Conservation (phyloP, 2,113 vertebrate genomes). For the Tachysurus fulvidraco region DNA sequence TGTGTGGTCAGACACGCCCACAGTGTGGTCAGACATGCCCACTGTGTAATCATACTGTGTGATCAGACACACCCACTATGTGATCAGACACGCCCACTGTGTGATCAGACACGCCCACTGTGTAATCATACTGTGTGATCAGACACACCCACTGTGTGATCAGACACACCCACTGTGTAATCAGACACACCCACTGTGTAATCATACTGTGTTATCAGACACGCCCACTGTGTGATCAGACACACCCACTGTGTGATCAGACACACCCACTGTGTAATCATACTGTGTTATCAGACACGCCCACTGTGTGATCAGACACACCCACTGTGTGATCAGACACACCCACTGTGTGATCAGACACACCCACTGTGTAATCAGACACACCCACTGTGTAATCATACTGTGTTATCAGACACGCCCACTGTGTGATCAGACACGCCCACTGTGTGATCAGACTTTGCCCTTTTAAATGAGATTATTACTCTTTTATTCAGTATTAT, state of each 20-base stretch:
- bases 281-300: too few species aligned
- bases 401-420: neutral
- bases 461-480: neutral
- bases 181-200: neutral
- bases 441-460: neutral
- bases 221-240: neutral
- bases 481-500: neutral
- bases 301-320: neutral
- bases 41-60: too few species aligned
- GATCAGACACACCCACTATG: too few species aligned
- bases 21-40: too few species aligned
- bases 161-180: neutral
- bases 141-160: neutral
- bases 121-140: too few species aligned
- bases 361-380: slow-evolving; percentile 60
- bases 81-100: too few species aligned
- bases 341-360: neutral
- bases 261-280: neutral
- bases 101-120: neutral
- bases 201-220: too few species aligned
- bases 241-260: neutral
- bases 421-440: slow-evolving; percentile 60
- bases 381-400: neutral
- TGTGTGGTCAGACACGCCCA: too few species aligned
- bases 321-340: neutral